These are phyloP conservation scores for Myopa tessellatipennis DNA, from an alignment of 2,888 invertebrate species.

Conservation along the genomic window DNA sequence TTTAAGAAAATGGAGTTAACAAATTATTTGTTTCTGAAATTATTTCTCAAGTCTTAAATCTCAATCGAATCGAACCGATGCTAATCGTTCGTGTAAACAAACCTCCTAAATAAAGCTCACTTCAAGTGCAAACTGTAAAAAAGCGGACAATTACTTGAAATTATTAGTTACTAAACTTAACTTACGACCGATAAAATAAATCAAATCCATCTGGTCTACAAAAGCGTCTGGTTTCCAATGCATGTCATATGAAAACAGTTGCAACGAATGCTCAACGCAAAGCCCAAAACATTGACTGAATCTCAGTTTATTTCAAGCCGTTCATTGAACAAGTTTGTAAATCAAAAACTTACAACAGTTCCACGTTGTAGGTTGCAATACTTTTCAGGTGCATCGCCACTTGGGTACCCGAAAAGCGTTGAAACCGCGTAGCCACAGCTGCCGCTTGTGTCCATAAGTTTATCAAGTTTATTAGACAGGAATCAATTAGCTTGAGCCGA, in stretches of 20 bases:
- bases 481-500: slow-evolving; percentile 36
- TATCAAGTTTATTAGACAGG: slow-evolving; percentile 36
- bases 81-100: not conserved
- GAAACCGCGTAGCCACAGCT: not conserved
- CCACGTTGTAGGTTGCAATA: not conserved
- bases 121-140: not conserved
- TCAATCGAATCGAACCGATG: too few relatives aligned
- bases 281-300: not conserved
- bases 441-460: slow-evolving; percentile 21
- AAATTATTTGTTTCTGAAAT: not conserved
- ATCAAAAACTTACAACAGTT: not conserved
- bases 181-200: slow-evolving; percentile 7
- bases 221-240: not conserved
- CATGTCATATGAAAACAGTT: not conserved
- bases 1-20: not conserved
- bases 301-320: not conserved
- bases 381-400: slow-evolving; percentile 14
- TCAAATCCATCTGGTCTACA: not conserved
- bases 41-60: too few relatives aligned
- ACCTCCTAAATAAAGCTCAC: not conserved
- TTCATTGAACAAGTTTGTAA: slow-evolving; percentile 15
- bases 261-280: not conserved
- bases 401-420: not conserved
- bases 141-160: not conserved
- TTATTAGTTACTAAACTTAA: not conserved